Conservation (phyloP, 2,113 vertebrate species). For the Hemiprocne comata region DNA sequence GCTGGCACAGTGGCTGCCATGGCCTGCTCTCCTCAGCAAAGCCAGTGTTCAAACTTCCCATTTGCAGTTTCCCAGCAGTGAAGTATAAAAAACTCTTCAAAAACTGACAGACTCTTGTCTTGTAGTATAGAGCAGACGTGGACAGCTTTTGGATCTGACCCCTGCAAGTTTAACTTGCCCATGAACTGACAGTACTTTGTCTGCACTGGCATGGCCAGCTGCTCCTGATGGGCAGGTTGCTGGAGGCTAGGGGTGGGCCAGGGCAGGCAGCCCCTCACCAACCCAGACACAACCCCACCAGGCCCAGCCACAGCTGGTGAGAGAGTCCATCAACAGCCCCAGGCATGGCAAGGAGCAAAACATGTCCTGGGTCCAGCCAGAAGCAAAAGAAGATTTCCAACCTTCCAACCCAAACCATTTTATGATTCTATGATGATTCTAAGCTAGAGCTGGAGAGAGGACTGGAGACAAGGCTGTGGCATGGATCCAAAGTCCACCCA, state of each 20-base stretch:
- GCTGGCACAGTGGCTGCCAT: fast-evolving
- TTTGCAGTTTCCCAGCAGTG: neutral
- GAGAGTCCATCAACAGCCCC: neutral
- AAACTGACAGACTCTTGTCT: fast-evolving
- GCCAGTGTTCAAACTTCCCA: neutral
- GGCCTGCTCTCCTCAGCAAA: neutral
- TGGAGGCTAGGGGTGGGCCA: too few relatives aligned
- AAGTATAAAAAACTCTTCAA: neutral
- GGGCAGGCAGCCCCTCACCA: neutral
- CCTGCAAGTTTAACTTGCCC: neutral
- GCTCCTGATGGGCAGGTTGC: neutral
- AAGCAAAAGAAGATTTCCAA: neutral
- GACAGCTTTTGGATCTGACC: neutral
- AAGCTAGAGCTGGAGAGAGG: neutral
- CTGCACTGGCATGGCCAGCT: too few relatives aligned
- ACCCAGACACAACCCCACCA: too few relatives aligned
- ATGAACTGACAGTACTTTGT: too few relatives aligned
- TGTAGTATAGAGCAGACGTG: fast-evolving
- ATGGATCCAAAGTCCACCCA: neutral
- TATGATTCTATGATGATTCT: too few relatives aligned
- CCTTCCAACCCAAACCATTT: too few relatives aligned
- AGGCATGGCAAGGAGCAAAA: neutral
- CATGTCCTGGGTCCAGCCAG: neutral
- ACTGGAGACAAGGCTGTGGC: too few relatives aligned
- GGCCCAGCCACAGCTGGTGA: fast-evolving